Evolutionary conservation across 2,113 vertebrate species (phyloP), one percentile per base, ranked within the genome.

Genomic region (Podiceps cristatus): DNA sequence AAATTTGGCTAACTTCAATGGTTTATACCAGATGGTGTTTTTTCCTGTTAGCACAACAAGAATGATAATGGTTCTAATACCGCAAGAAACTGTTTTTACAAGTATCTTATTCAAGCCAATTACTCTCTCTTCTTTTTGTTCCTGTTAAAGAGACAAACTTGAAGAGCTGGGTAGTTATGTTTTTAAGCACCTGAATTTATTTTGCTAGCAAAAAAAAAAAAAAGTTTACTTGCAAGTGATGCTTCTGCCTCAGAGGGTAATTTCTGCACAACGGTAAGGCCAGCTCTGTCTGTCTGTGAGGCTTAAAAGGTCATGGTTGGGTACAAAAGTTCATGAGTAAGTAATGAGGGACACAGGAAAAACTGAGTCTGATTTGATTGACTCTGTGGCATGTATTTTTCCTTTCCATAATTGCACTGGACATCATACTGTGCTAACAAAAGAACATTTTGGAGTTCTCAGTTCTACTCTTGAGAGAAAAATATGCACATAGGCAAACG

Each of bases 301-400:
- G 49, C 92, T 84, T 68, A 0, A 86, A 80, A 93, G 90, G 94
- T 89, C 91, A 7, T 1, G 44, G 47, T 2, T 91, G 91, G 74
- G 90, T 92, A 91, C 88, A 96, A 50, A 96, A 97, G 96, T 87
- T 97, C 79, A 29, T 73, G 23, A 91, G 35, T 9, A 53, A 81
- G 62, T 53, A 67, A 7, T 67, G 68, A n/a, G 69, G 86, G 76
- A 8, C 72, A 9, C 67, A 59, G 94, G 83, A 76, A 88, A n/a
- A 91, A 28, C 8, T 56, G 87, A 93, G 66, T 13, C 68, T 55
- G 79, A 18, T 4, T 5, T 35, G 23, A 35, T 18, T 23, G 49
- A 5, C 60, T 24, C 12, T 15, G 25, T 31, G n/a, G 18, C 0
- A 5, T 27, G 37, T 49, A 8, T 18, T 92, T 83, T 68, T 58